Percentiles rank a stretch among this genome's conserved stretches.
Evolutionary conservation across 2,888 invertebrate species (phyloP).

Genomic region (Troides aeacus): DNA sequence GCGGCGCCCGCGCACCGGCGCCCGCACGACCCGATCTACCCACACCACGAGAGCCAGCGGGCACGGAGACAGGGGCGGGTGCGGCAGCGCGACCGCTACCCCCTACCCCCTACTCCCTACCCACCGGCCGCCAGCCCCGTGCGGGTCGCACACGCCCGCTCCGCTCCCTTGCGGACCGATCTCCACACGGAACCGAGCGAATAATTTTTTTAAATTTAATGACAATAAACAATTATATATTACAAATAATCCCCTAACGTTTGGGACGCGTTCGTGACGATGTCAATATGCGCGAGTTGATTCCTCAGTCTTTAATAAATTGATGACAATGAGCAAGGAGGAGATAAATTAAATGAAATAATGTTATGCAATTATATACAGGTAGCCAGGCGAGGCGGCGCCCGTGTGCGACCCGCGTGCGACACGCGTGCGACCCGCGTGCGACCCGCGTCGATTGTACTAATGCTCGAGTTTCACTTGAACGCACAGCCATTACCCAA

Average conservation of each 20-base stretch:
- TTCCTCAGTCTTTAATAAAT: conserved; percentile 80
- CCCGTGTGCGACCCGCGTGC: conserved; percentile 36
- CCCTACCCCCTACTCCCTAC: neutral
- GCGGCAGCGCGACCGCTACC: neutral
- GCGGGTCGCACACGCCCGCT: conserved; percentile 46
- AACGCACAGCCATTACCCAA: conserved; percentile 75
- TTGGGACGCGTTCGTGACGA: conserved; percentile 74
- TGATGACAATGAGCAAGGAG: conserved; percentile 79
- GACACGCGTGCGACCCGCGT: conserved; percentile 39
- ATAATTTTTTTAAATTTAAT: conserved; percentile 45
- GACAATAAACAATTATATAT: conserved; percentile 61
- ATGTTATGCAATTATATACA: conserved; percentile 78
- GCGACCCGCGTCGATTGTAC: conserved; percentile 47
- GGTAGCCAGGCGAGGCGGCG: conserved; percentile 48
- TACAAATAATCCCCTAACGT: conserved; percentile 63
- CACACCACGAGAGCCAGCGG: no score
- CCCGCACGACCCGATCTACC: conserved; percentile 1
- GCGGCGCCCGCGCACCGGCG: conserved; percentile 44
- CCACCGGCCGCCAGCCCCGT: conserved; percentile 35
- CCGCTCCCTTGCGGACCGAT: conserved; percentile 39
- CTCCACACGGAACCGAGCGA: conserved; percentile 57
- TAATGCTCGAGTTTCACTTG: conserved; percentile 66
- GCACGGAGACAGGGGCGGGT: no score
- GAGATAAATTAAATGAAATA: conserved; percentile 71
- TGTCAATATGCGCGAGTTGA: conserved; percentile 78